Conservation (phyloP, 1,140 invertebrate genomes). For the Campoletis sonorensis region DNA sequence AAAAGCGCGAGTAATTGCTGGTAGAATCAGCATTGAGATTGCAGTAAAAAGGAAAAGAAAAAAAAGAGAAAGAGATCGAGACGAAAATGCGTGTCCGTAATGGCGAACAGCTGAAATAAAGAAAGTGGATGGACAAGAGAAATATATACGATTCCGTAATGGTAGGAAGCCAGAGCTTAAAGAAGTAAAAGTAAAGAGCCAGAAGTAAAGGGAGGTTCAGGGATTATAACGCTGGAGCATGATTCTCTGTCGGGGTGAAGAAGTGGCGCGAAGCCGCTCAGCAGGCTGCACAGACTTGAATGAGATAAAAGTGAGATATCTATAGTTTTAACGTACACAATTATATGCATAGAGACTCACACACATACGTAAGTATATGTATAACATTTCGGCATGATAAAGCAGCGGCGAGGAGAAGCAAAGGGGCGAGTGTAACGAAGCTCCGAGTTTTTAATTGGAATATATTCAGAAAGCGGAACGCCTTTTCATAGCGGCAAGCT, state of each 20-base stretch:
- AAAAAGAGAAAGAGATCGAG: slow-evolving; percentile 13
- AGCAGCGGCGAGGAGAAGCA: slow-evolving; percentile 58
- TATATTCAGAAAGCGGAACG: slow-evolving; percentile 75
- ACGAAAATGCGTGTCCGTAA: neutral
- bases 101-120: slow-evolving; percentile 4
- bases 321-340: slow-evolving; percentile 10
- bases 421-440: slow-evolving; percentile 74
- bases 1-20: slow-evolving; percentile 70
- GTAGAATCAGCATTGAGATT: slow-evolving; percentile 61
- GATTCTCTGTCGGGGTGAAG: slow-evolving; percentile 48
- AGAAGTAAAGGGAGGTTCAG: slow-evolving; percentile 52
- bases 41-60: slow-evolving; percentile 1
- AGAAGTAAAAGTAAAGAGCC: slow-evolving; percentile 59
- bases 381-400: slow-evolving; percentile 48
- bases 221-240: slow-evolving; percentile 48
- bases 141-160: slow-evolving; percentile 6
- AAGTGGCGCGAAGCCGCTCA: slow-evolving; percentile 48
- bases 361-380: neutral
- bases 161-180: neutral
- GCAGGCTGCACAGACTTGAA: slow-evolving; percentile 42
- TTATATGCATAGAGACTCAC: no score
- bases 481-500: slow-evolving; percentile 73
- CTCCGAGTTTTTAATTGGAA: slow-evolving; percentile 77
- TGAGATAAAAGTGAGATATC: slow-evolving; percentile 50
- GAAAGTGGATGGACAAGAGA: slow-evolving; percentile 26